Evolutionary conservation across 2,797 vertebrate species (phyloP).

Genomic region (Chloroceryle amazona): DNA sequence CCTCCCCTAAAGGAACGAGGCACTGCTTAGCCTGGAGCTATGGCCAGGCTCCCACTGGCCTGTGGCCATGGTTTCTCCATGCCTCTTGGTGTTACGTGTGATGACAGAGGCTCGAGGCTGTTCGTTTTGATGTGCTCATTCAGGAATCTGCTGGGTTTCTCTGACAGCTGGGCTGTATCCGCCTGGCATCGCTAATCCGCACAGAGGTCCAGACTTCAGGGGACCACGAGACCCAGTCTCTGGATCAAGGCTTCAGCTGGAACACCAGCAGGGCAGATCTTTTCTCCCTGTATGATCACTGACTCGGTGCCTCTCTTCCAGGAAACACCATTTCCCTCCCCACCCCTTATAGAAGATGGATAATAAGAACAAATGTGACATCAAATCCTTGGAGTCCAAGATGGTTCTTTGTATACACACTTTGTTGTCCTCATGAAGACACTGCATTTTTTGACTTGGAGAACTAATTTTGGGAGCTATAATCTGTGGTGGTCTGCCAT

Average conservation of each 20-base stretch:
- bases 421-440: background rate
- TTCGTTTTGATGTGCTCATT: fast-evolving
- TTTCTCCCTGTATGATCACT: background rate
- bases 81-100: background rate
- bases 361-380: background rate
- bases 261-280: background rate
- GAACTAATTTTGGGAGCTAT: background rate
- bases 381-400: background rate
- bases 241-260: background rate
- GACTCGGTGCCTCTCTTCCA: background rate
- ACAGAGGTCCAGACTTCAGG: background rate
- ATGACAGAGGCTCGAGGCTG: background rate
- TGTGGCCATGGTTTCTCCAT: background rate
- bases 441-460: background rate
- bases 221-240: background rate
- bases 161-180: background rate
- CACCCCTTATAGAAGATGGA: fast-evolving
- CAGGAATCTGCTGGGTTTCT: background rate
- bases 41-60: fast-evolving
- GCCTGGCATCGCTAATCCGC: background rate
- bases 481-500: background rate
- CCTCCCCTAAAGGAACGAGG: background rate
- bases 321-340: background rate
- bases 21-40: background rate
- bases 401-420: background rate